Conservation (phyloP, 1,140 invertebrate species). For the Papilio polytes region DNA sequence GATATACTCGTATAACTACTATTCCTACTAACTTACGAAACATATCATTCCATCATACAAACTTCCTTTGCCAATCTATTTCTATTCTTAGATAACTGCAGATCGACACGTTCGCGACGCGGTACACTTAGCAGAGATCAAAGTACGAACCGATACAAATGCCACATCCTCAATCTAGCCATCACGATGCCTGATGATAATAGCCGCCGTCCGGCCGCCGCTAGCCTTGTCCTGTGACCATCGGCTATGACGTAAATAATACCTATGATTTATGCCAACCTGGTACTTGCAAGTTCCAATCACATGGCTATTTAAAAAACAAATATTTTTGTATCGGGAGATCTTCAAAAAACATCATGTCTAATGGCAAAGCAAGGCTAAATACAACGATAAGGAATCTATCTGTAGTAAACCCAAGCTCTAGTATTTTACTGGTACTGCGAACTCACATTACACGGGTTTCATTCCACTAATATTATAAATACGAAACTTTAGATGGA, state of each 20-base stretch:
- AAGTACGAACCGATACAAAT: conserved; percentile 4
- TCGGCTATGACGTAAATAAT: background rate
- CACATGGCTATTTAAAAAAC: no score
- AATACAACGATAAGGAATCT: no score
- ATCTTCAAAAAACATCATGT: no score
- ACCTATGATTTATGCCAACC: background rate
- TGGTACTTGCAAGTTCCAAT: background rate
- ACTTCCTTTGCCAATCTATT: background rate
- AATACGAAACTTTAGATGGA: no score
- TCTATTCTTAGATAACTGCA: conserved; percentile 1
- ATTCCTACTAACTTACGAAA: background rate
- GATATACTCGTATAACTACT: no score
- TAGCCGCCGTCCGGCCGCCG: background rate
- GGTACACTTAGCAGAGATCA: conserved; percentile 5
- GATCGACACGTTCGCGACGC: background rate
- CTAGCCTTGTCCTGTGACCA: conserved; percentile 6
- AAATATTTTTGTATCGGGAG: no score
- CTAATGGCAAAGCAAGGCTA: no score
- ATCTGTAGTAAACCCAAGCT: background rate
- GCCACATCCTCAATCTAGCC: conserved; percentile 3
- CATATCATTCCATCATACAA: background rate
- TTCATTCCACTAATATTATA: background rate
- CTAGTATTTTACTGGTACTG: background rate
- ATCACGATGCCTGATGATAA: conserved; percentile 11
- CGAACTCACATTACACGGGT: background rate